A percentile compares a stretch with the other conserved stretches of the same genome.
Conservation (phyloP, 2,113 vertebrate species). For the Siniperca chuatsi region DNA sequence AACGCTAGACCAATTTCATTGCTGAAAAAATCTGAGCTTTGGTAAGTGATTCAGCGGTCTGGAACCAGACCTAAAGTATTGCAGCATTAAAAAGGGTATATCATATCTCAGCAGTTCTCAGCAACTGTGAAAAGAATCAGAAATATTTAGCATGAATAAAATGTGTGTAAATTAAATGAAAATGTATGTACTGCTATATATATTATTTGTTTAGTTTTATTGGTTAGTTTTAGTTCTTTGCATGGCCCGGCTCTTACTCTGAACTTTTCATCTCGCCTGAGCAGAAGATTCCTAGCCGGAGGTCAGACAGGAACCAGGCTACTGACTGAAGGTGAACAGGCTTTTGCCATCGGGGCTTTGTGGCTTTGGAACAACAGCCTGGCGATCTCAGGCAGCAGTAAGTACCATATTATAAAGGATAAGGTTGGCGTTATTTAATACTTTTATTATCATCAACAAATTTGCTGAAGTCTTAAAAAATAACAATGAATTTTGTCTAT, state of each 20-base stretch:
- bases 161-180: too few relatives aligned
- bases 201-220: not conserved
- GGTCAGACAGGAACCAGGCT: not conserved
- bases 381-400: not conserved
- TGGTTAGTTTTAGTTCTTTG: not conserved
- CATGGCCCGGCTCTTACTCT: not conserved
- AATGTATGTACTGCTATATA: not conserved
- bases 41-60: constrained; percentile 14
- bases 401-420: not conserved
- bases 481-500: not conserved
- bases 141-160: not conserved
- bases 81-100: not conserved
- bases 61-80: not conserved
- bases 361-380: constrained; percentile 2
- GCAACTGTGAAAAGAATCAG: not conserved
- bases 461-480: not conserved
- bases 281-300: not conserved
- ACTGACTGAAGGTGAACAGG: constrained; percentile 14
- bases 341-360: not conserved
- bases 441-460: constrained; percentile 9
- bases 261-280: not conserved
- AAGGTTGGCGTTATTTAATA: not conserved
- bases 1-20: not conserved
- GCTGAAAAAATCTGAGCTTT: not conserved
- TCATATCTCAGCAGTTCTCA: not conserved